Percentiles rank a stretch among this genome's conserved stretches.
Evolutionary conservation across 2,113 vertebrate genomes (phyloP).

Genomic region (Macrotus californicus): DNA sequence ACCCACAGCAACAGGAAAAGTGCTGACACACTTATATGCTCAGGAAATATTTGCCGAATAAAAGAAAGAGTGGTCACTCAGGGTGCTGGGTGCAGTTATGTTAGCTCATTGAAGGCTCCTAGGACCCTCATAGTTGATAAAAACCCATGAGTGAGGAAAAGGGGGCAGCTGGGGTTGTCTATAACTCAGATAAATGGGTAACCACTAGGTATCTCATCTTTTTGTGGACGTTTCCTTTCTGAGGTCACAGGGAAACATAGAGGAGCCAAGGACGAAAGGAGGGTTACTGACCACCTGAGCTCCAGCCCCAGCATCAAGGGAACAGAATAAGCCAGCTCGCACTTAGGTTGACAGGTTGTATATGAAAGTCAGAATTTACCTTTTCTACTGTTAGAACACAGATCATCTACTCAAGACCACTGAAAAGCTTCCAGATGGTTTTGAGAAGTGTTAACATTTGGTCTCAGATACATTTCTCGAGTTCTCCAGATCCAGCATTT

Average conservation of each 20-base stretch:
- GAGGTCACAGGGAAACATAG: background rate
- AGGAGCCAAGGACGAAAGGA: background rate
- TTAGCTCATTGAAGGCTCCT: background rate
- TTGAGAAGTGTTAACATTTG: background rate
- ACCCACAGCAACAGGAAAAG: background rate
- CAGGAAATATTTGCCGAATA: background rate
- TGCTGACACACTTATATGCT: background rate
- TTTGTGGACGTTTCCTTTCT: background rate
- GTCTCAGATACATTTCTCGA: background rate
- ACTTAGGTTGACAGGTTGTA: background rate
- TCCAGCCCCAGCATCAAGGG: accelerated
- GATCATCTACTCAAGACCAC: background rate
- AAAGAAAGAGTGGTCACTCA: background rate
- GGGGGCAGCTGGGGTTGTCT: accelerated
- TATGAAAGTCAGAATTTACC: background rate
- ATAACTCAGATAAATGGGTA: background rate
- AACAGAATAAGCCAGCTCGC: background rate
- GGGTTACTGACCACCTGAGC: background rate
- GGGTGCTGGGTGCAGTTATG: background rate
- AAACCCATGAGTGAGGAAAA: background rate
- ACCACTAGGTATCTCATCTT: background rate
- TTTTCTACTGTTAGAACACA: background rate
- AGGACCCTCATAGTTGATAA: background rate
- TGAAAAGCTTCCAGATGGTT: background rate
- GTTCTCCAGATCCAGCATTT: background rate